These are phyloP conservation scores for Alviniconcha marisindica DNA, from an alignment of 1,140 invertebrate species.

Conservation along the genomic window DNA sequence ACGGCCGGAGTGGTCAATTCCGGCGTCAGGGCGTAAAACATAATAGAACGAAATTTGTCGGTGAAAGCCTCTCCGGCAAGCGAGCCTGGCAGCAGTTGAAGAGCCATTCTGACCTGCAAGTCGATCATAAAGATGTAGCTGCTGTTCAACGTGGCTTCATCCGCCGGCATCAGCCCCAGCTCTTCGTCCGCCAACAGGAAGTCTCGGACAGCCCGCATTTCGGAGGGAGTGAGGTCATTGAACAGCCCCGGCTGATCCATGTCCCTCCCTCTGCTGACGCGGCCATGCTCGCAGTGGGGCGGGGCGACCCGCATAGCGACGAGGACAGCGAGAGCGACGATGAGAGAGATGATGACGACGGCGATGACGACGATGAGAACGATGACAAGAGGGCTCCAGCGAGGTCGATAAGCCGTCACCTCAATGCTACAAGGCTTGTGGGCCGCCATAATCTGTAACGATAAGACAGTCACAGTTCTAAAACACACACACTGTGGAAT, in stretches of 20 bases:
- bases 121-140: constrained; percentile 71
- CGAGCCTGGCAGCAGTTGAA: too few species aligned
- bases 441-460: background rate
- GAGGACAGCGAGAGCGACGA: constrained; percentile 4
- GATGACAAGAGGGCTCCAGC: constrained; percentile 20
- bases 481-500: too few species aligned
- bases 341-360: constrained; percentile 19
- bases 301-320: constrained; percentile 39
- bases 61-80: background rate
- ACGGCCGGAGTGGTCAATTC: too few species aligned
- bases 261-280: constrained; percentile 41
- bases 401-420: background rate
- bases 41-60: too few species aligned
- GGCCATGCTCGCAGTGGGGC: constrained; percentile 36
- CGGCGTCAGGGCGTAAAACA: too few species aligned
- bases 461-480: too few species aligned
- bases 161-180: constrained; percentile 56
- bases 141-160: constrained; percentile 56
- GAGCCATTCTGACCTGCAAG: constrained; percentile 43
- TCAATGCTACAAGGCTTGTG: constrained; percentile 19
- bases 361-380: constrained; percentile 6
- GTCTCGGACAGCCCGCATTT: constrained; percentile 61
- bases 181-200: constrained; percentile 58
- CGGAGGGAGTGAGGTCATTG: constrained; percentile 62
- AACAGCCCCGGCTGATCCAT: constrained; percentile 62